Base-by-base conservation (phyloP, 2,797 vertebrate genomes). In the Lerista edwardsae region DNA sequence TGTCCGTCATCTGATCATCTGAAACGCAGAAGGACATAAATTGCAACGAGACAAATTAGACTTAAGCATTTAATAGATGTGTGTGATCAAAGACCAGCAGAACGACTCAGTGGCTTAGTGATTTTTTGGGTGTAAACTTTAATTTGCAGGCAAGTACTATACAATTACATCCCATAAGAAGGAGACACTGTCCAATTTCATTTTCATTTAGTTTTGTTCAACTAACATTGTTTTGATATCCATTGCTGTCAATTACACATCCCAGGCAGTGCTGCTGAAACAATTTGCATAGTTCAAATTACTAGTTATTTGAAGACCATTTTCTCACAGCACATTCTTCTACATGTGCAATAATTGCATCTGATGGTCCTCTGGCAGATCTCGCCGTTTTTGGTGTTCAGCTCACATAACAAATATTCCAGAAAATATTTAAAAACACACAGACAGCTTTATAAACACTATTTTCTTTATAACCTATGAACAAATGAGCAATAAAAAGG, bases 331-430 rank as follows among this genome's bases (percentile, higher is more conserved):
- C 36, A 75, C 36, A 71, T 25, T 44, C 75, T 71, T 86, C 73
- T 83, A 90, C 91, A 92, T 82, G 31, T 82, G 17, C 81, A 89
- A 57, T 92, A 92, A 93, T 89, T 93, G 85, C 44, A 78, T 85
- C 57, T 90, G 88, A 87, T 87, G 78, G 59, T 64, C 81, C 21
- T 89, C 82, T 91, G 84, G 85, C 87, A 91, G 67, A 64, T 82
- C 10, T 65, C 57, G 65, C 36, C 80, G 65, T 25, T 80, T 4
- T 68, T 59, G 21, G 1, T 73, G 3, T 0, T 62, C 1, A 31
- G 1, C 1, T 55, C 78, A 31, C 7, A 69, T 67, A 2, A 8
- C 36, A 14, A 85, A 79, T 74, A 65, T 65, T 10, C 11, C 44
- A 65, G 23, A 80, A 15, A 67, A 65, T 31, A 69, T 0, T 41